Base-by-base conservation (phyloP, 2,113 vertebrate genomes). In the Acinonyx jubatus region DNA sequence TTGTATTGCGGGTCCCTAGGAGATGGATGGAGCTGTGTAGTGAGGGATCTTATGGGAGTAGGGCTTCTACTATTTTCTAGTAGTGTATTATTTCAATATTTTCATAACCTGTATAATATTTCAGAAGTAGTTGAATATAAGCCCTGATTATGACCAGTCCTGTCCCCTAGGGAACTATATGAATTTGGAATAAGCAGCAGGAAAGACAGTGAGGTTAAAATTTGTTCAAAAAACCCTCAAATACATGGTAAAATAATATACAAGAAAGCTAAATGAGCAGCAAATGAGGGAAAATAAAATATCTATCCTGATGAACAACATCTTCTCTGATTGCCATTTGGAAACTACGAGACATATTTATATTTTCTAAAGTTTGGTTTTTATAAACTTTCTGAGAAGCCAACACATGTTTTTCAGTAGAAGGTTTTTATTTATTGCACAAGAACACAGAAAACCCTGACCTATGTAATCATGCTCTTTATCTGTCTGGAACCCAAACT, bases 281-380 rank as follows among this genome's bases (percentile, higher is more conserved):
- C 15, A 61, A 89, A 25, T 29, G 21, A 71, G 87, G 21, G 9
- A 52, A 55, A 61, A 76, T 31, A 36, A 48, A 85, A 5, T 29
- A 66, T 48, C 33, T 81, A 0, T 85, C 25, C 65, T 52, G 15
- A 63, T 27, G 23, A 84, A 82, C 12, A 88, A 48, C 45, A 52
- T 57, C 21, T 93, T 78, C 7, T 90, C n/a, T 86, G 16, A 21
- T 38, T 91, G 76, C 2, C 13, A n/a, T 88, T 82, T 88, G 45
- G 31, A 90, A 82, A 93, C 84, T 79, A 74, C 23, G 81, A 74
- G 15, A 25, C 57, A 61, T 61, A 61, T 0, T 61, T 61, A 61
- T 61, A 25, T 81, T 90, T 86, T 33, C n/a, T 80, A 85, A 95
- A 91, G 88, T 91, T 61, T 78, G 61, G n/a, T 63, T n/a, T 88